Evolutionary conservation across 2,113 vertebrate species (phyloP), one percentile per base, ranked within the genome.

Genomic region (Urocolius indicus): DNA sequence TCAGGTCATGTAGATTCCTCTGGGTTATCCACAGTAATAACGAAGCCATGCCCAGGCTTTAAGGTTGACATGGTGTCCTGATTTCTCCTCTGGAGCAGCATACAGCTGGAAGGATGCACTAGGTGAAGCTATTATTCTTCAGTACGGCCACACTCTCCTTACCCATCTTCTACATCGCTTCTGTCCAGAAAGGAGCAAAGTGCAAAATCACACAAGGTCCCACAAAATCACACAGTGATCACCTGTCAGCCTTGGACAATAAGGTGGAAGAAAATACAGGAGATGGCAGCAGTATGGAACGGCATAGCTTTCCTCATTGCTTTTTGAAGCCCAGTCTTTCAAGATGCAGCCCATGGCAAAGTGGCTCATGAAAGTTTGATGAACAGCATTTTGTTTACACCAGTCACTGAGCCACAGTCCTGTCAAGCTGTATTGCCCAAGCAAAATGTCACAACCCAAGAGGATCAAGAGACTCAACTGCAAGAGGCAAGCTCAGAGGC

Each of bases 331-430:
- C 34, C 49, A 6, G 24, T 80, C 87, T 91, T 87, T 95, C 91
- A 87, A 76, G 78, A 87, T 12, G 67, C 78, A 94, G 91, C 91
- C 84, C 77, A 41, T 3, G 63, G 95, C 90, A 90, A 93, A 85
- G 72, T 38, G 55, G 74, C 45, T 96, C 84, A 96, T 96, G 49
- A 84, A 97, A 96, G 84, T 94, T 94, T 94, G 89, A 97, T 97
- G 81, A 94, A 68, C 63, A 85, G 46, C 91, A 77, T 95, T 97
- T 96, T 95, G 94, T 95, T 93, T 73, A 91, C 95, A 95, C 69
- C 63, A 83, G 84, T n/a, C 65, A 76, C 74, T 9, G 58, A 95
- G 87, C 91, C 82, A 85, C 66, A 82, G 69, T 57, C 76, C 76
- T 23, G 75, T 74, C 0, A 9, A 88, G 94, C 85, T 69, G 55